Conservation (phyloP, 2,888 invertebrate genomes). For the Conchocele bisecta region DNA sequence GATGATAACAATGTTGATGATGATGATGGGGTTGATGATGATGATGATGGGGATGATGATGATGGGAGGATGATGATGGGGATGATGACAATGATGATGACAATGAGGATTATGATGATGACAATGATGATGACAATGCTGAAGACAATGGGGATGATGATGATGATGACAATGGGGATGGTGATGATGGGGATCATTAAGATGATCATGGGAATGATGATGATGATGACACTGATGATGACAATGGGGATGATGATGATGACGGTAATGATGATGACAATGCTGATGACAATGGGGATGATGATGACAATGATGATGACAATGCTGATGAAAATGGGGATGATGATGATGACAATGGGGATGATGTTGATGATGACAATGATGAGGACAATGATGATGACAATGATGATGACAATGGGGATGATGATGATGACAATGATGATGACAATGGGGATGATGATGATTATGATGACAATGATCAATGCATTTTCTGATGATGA, state of each 20-base stretch:
- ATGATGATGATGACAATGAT: neutral
- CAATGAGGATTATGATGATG: no score
- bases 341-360: neutral
- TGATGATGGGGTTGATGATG: no score
- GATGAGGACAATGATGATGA: neutral
- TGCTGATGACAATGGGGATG: neutral
- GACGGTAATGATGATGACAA: neutral
- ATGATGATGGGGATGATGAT: no score
- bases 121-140: neutral
- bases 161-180: neutral
- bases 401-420: neutral
- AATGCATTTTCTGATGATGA: no score
- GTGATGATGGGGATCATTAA: neutral
- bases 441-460: neutral
- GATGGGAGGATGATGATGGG: no score
- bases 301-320: neutral
- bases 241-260: neutral
- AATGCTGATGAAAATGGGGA: neutral
- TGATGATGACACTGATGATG: neutral
- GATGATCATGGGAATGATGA: neutral
- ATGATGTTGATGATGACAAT: neutral
- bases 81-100: neutral
- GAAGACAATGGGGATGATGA: neutral
- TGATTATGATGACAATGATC: no score
- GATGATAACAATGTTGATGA: no score